phyloP scores from a whole-genome alignment of 2,888 invertebrate genomes.

The Nudaria mundana region DNA sequence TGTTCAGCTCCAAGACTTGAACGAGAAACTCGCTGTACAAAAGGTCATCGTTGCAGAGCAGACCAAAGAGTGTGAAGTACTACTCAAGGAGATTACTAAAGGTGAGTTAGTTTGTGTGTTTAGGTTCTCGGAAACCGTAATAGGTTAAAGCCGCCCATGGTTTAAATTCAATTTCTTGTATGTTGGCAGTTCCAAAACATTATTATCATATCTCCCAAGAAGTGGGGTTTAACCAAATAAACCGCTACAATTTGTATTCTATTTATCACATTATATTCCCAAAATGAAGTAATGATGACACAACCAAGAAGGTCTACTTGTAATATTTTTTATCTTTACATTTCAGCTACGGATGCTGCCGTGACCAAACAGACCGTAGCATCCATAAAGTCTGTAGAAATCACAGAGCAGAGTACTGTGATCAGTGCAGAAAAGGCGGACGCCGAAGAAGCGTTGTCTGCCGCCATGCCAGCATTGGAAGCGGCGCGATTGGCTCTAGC shows the following conservation, averaged over 20 bases:
- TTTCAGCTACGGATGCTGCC: slow-evolving; percentile 84
- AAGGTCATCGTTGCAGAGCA: slow-evolving; percentile 91
- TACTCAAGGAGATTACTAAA: slow-evolving; percentile 88
- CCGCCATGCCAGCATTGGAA: slow-evolving; percentile 92
- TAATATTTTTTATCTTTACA: too few species aligned
- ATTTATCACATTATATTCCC: too few species aligned
- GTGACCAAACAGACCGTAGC: slow-evolving; percentile 90
- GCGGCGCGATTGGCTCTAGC: slow-evolving; percentile 89
- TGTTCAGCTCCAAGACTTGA: slow-evolving; percentile 88
- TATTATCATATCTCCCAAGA: too few species aligned
- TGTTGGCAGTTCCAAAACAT: too few species aligned
- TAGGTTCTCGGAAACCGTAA: too few species aligned
- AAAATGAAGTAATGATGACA: too few species aligned
- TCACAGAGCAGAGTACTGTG: slow-evolving; percentile 89
- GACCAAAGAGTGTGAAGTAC: slow-evolving; percentile 88
- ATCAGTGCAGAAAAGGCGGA: slow-evolving; percentile 92
- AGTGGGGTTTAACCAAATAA: too few species aligned
- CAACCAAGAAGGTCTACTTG: too few species aligned
- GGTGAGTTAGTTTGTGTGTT: too few species aligned
- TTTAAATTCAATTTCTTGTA: too few species aligned
- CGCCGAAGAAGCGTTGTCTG: slow-evolving; percentile 89
- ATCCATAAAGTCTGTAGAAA: slow-evolving; percentile 89
- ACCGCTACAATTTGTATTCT: too few species aligned
- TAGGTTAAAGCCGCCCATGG: too few species aligned
- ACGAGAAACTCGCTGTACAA: slow-evolving; percentile 90